Base-by-base conservation (phyloP, 1,140 invertebrate genomes). In the Manduca sexta region DNA sequence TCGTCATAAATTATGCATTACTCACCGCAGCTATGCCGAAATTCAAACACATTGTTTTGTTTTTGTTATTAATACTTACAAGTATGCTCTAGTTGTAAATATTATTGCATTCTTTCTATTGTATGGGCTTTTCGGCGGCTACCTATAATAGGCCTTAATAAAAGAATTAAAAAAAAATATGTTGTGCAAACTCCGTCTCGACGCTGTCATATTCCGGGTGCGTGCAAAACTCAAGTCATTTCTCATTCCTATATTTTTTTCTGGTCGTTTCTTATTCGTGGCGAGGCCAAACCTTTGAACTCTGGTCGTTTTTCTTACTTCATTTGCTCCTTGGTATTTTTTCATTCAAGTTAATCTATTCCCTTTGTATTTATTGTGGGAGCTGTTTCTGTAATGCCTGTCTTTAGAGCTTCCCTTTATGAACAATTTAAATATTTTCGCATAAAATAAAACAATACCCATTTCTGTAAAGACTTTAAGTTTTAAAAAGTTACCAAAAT, bases 1-100 rank as follows among this genome's bases (percentile, higher is more conserved):
- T 46, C 45, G 43, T 62, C 48, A 61, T 65, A 63, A 69, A 65
- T 69, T 56, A 59, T 21, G 29, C 35, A 51, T 47, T 29, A 62
- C 21, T 5, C n/a, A 35, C n/a, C 43, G 18, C 11, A 43, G 6
- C 41, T 15, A 7, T 43, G 33, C 8, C n/a, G 33, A 35, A 35
- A 35, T n/a, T 5, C 33, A 35, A 14, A 35, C 33, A 3, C 8
- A 26, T 26, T 3, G 4, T 8, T 26, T 26, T 44, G 16, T 48
- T 49, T 29, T 46, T 26, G 21, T 26, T 26, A 26, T 5, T 26
- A 1, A 26, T 26, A 26, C 8, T 5, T 26, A 26, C 21, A 26
- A 26, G 21, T 26, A 3, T 26, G 21, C 4, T 8, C 4, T 5
- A 26, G 4, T 5, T 26, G 8, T 26, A 26, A 26, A 26, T 26